These are phyloP conservation scores for Ictalurus punctatus DNA, from an alignment of 2,113 vertebrate genomes.

Conservation along the genomic window DNA sequence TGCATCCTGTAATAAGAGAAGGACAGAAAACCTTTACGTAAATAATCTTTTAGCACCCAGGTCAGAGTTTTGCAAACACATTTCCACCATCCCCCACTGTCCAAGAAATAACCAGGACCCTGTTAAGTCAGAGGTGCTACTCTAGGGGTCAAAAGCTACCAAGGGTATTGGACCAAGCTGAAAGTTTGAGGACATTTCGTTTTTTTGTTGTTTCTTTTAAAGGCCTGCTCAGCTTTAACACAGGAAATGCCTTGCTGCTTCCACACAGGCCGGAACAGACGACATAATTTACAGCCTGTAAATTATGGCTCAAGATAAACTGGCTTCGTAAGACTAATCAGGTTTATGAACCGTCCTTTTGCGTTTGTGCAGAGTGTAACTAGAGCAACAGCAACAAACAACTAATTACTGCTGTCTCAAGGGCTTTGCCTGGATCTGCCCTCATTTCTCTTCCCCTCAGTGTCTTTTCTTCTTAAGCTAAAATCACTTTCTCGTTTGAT, in stretches of 20 bases:
- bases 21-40: not conserved
- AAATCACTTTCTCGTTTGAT: constrained; percentile 51
- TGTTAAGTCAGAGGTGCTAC: constrained; percentile 66
- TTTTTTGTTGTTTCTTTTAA: constrained; percentile 48
- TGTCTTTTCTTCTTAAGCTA: constrained; percentile 35
- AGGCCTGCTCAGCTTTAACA: constrained; percentile 61
- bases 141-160: constrained; percentile 62
- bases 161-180: constrained; percentile 60
- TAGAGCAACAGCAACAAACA: constrained; percentile 48
- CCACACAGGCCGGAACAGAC: constrained; percentile 67
- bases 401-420: constrained; percentile 29
- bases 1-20: not conserved
- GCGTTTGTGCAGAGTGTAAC: constrained; percentile 35
- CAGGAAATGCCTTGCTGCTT: constrained; percentile 74
- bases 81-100: not conserved
- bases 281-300: constrained; percentile 66
- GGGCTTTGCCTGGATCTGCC: constrained; percentile 37
- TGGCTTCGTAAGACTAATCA: constrained; percentile 52
- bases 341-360: constrained; percentile 29
- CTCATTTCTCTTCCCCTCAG: not conserved
- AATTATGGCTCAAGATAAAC: constrained; percentile 54
- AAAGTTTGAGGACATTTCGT: constrained; percentile 60
- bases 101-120: constrained; percentile 50
- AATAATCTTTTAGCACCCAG: constrained; percentile 10
- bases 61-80: constrained; percentile 43